Evolutionary conservation across 2,797 vertebrate species (phyloP), one percentile per base, ranked within the genome.

Genomic region (Poeciliopsis presidionis): DNA sequence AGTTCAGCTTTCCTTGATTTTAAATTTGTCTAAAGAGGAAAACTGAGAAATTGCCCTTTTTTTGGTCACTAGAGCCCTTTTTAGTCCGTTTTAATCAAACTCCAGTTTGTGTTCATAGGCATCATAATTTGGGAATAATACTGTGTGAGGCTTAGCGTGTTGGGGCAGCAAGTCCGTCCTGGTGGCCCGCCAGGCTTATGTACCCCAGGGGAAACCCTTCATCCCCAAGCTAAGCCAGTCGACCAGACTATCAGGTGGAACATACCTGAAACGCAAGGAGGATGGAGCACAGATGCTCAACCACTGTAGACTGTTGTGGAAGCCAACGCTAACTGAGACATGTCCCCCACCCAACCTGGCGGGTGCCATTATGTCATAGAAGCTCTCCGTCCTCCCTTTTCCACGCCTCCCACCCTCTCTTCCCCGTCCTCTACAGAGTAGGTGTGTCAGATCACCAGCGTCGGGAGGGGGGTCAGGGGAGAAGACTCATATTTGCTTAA

Each of bases 401-500:
- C 86, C 74, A 14, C 88, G 33, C 84, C 74, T 81, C 57, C 76
- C 67, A 84, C 87, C 87, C 78, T 84, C 86, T 78, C 1, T 11
- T 43, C 41, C 41, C 41, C 41, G 41, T 43, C 92, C 90, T 85
- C 89, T 89, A 89, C 91, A 91, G 87, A 89, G 86, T 76, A 92
- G 92, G 89, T 91, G 89, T 90, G 88, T 86, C 79, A 86, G 77
- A 77, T 82, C 69, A 74, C 78, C 65, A 72, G 74, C 65, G 81
- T 82, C 51, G 5, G 74, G 25, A 43, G 85, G 77, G 16, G 47
- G 47, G 7, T 41, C 3, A 45, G 18, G 49, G 18, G 1, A 84
- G 79, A 88, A 87, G 90, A 92, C 87, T 89, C 87, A 88, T 93
- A 92, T 94, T 93, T 93, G 90, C 91, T 93, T 91, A 93, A 92